These are phyloP conservation scores for Cotesia chilonis DNA, from an alignment of 1,140 invertebrate species.

Conservation along the genomic window DNA sequence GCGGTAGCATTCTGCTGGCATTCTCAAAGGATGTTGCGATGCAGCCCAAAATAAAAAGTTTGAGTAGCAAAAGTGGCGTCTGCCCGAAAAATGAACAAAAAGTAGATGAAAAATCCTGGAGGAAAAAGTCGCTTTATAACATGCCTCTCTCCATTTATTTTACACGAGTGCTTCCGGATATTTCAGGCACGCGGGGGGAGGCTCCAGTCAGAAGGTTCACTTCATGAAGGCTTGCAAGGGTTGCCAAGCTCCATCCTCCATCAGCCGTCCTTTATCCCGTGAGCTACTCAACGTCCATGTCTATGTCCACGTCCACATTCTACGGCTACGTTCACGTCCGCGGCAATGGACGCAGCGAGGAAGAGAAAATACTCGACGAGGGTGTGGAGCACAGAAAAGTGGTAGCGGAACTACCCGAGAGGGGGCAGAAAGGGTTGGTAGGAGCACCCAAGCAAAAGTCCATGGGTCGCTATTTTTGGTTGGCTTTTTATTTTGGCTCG, in stretches of 20 bases:
- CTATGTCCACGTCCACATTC: no score
- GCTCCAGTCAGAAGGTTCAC: slow-evolving; percentile 50
- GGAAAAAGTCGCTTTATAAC: slow-evolving; percentile 30
- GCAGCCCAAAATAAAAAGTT: not conserved
- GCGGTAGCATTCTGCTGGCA: no score
- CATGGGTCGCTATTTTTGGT: slow-evolving; percentile 7
- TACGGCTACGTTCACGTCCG: no score
- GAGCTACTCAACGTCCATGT: no score
- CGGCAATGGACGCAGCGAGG: not conserved
- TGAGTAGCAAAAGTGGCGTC: not conserved
- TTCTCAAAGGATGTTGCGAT: slow-evolving; percentile 15
- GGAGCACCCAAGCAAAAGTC: slow-evolving; percentile 21
- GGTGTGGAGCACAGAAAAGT: slow-evolving; percentile 13
- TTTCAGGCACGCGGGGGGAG: slow-evolving; percentile 53
- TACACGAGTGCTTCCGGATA: slow-evolving; percentile 60
- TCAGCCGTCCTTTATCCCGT: not conserved
- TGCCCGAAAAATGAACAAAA: slow-evolving; percentile 18
- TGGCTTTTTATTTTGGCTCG: not conserved
- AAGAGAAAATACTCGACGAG: not conserved
- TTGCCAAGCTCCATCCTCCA: slow-evolving; percentile 1
- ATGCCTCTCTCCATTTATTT: slow-evolving; percentile 50
- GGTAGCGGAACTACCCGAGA: not conserved
- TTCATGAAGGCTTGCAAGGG: slow-evolving; percentile 28
- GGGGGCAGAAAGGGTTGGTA: slow-evolving; percentile 28
- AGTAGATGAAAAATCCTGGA: slow-evolving; percentile 23